Evolutionary conservation across 2,113 vertebrate species (phyloP), one percentile per base, ranked within the genome.

Genomic region (Eptesicus fuscus): DNA sequence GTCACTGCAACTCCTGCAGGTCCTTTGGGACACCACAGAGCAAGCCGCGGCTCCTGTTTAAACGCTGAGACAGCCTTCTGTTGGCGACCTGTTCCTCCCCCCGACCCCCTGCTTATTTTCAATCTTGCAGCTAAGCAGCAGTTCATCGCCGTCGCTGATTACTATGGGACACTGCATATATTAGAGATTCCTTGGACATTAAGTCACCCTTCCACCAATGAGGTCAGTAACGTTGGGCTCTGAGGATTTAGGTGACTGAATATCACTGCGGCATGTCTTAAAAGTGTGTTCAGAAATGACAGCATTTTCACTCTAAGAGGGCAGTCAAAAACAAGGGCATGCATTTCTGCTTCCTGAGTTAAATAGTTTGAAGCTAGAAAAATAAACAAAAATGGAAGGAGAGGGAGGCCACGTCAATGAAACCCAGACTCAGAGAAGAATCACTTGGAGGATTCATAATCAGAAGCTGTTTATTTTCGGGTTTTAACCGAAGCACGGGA

Each of bases 131-230:
- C 98, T 69, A 99, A 98, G 96, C 98, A 99, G 96, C 99, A 99
- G 82, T 98, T 99, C 96, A 95, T 99, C 97, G 99, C 99, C 2
- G 97, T 99, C 90, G 98, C 98, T 37, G 99, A 99, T 56, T 97
- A 98, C 63, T 97, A 98, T 65, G 99, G 99, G 84, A 98, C 98
- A 9, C 97, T 99, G 67, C 98, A 98, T 88, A 96, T 99, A 96
- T 98, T 99, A 88, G 98, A 99, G 98, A 98, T 99, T 92, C 99
- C 99, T 42, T 99, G 98, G 98, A 97, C 94, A 0, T 94, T 99
- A 93, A 98, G 97, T 90, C 96, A 93, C 49, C 97, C 99, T 61
- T 97, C 96, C 0, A 95, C 16, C 53, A 99, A 98, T 71, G 99
- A 99, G 99, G 99, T 99, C 84, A 97, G 98, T 98, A 95, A 95